Evolutionary conservation across 2,888 invertebrate genomes (phyloP).

Genomic region (Amblyjoppa proteus): DNA sequence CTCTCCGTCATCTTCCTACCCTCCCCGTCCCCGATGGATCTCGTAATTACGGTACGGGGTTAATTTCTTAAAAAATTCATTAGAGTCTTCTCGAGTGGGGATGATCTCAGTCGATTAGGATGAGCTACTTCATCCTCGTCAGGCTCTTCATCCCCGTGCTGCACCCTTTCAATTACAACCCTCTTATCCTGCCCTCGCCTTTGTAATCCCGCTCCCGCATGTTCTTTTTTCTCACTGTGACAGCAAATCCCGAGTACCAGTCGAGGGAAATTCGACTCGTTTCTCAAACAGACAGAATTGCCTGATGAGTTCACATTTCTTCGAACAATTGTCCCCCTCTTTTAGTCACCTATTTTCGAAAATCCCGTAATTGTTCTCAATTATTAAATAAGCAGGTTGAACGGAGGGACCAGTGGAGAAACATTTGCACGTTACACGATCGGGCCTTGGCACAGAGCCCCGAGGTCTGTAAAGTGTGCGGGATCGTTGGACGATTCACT

Average conservation of each 20-base stretch:
- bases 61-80: conserved; percentile 52
- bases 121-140: conserved; percentile 16
- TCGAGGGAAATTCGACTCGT: conserved; percentile 4
- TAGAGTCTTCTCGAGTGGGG: neutral
- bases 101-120: conserved; percentile 27
- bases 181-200: neutral
- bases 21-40: neutral
- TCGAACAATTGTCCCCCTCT: too few species aligned
- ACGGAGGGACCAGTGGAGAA: conserved; percentile 37
- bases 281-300: neutral
- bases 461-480: conserved; percentile 29
- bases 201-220: neutral
- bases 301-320: neutral
- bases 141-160: neutral
- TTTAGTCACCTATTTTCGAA: neutral
- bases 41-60: conserved; percentile 30
- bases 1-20: conserved; percentile 10
- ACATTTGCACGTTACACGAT: conserved; percentile 48
- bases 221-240: neutral
- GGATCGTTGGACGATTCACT: conserved; percentile 14
- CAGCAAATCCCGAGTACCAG: conserved; percentile 29
- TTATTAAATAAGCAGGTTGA: conserved; percentile 51
- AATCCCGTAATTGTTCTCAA: conserved; percentile 41
- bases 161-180: neutral
- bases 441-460: conserved; percentile 50